Conservation (phyloP, 2,888 invertebrate species). For the Ptycholaimellus sp. region DNA sequence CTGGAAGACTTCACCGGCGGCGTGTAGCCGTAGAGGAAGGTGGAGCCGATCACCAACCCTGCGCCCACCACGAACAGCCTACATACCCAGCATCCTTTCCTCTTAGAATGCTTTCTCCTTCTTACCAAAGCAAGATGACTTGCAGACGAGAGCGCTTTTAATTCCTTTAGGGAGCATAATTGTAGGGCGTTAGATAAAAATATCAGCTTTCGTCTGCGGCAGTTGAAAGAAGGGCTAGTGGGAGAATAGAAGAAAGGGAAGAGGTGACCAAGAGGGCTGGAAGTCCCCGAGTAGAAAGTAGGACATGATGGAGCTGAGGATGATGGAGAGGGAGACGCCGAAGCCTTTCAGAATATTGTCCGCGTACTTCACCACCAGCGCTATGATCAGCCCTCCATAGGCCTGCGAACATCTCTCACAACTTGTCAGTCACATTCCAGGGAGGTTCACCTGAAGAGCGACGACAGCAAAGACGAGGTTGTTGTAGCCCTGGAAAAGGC, state of each 20-base stretch:
- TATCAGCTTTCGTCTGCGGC: not conserved
- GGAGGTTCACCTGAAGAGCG: slow-evolving; percentile 29
- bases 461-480: slow-evolving; percentile 31
- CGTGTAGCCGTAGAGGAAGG: slow-evolving; percentile 30
- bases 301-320: slow-evolving; percentile 32
- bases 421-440: too few species aligned
- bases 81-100: too few species aligned
- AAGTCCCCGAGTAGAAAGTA: slow-evolving; percentile 31
- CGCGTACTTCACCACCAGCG: slow-evolving; percentile 36
- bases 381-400: slow-evolving; percentile 32
- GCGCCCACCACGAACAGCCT: slow-evolving; percentile 30
- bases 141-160: not conserved
- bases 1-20: too few species aligned
- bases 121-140: not conserved
- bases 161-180: not conserved
- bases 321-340: slow-evolving; percentile 34
- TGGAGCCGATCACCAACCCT: slow-evolving; percentile 29
- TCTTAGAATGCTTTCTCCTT: not conserved
- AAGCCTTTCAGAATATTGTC: slow-evolving; percentile 37
- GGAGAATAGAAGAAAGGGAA: not conserved
- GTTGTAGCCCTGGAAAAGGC: slow-evolving; percentile 34
- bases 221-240: not conserved
- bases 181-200: not conserved
- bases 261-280: slow-evolving; percentile 24
- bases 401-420: slow-evolving; percentile 25